These are phyloP conservation scores for Aldabrachelys gigantea DNA, from an alignment of 2,113 vertebrate genomes.

Conservation along the genomic window DNA sequence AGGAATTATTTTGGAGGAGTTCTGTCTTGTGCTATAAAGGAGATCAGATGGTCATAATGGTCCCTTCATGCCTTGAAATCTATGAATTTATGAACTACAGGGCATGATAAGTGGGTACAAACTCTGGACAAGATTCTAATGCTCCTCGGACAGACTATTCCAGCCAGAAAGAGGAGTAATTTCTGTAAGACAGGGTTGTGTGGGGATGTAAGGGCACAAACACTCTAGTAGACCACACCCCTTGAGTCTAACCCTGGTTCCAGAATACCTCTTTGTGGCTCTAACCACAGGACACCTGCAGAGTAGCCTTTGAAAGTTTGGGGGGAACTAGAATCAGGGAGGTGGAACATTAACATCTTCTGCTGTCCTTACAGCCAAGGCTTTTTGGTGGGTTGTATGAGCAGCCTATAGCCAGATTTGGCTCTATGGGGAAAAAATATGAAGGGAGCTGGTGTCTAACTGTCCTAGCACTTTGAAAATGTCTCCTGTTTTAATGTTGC, in stretches of 20 bases:
- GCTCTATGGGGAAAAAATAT: not conserved
- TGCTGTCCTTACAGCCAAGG: not conserved
- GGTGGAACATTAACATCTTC: not conserved
- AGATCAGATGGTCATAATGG: not conserved
- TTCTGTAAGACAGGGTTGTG: not conserved
- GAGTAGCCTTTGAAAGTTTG: not conserved
- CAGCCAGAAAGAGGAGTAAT: not conserved
- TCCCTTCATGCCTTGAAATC: not conserved
- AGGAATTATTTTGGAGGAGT: not conserved
- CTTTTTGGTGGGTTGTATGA: not conserved
- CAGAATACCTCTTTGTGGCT: not conserved
- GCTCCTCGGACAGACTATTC: not conserved
- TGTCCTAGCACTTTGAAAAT: not conserved
- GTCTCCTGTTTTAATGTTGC: not conserved
- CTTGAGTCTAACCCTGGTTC: not conserved
- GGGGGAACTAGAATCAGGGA: not conserved
- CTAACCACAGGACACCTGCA: not conserved
- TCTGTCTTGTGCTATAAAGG: not conserved
- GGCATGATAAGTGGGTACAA: not conserved
- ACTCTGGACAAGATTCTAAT: not conserved
- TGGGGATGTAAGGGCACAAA: accelerated
- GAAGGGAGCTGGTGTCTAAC: not conserved
- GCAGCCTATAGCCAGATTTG: not conserved
- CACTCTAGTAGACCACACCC: not conserved
- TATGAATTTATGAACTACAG: not conserved